These are phyloP conservation scores for Lamellibrachia luymesi DNA, from an alignment of 1,140 invertebrate species.

Conservation along the genomic window DNA sequence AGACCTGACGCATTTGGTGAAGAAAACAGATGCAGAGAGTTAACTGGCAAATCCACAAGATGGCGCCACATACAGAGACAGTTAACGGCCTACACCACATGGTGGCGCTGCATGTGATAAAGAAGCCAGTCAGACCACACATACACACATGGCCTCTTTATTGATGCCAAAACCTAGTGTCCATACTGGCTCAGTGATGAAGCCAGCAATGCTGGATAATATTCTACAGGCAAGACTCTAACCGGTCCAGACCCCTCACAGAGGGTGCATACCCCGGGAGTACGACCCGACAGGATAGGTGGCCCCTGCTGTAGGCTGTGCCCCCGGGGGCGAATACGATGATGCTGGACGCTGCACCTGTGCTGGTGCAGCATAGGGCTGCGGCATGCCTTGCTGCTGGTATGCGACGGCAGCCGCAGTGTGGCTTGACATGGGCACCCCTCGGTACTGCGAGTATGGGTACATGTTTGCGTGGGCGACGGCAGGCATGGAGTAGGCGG, in stretches of 20 bases:
- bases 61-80: background rate
- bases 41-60: background rate
- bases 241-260: background rate
- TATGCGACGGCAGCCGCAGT: background rate
- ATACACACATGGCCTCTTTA: background rate
- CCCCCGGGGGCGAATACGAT: background rate
- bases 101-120: background rate
- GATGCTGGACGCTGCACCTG: background rate
- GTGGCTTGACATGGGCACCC: background rate
- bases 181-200: background rate
- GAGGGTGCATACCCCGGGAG: background rate
- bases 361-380: background rate
- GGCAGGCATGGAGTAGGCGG: background rate
- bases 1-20: background rate
- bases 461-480: background rate
- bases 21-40: background rate
- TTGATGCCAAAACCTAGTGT: background rate
- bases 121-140: background rate
- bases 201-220: background rate
- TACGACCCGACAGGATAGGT: background rate
- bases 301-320: background rate
- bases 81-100: background rate
- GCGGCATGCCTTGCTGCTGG: background rate
- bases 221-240: background rate
- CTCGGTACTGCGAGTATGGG: background rate